These are phyloP conservation scores for Cephus spinipes DNA, from an alignment of 2,888 invertebrate genomes.

Conservation along the genomic window DNA sequence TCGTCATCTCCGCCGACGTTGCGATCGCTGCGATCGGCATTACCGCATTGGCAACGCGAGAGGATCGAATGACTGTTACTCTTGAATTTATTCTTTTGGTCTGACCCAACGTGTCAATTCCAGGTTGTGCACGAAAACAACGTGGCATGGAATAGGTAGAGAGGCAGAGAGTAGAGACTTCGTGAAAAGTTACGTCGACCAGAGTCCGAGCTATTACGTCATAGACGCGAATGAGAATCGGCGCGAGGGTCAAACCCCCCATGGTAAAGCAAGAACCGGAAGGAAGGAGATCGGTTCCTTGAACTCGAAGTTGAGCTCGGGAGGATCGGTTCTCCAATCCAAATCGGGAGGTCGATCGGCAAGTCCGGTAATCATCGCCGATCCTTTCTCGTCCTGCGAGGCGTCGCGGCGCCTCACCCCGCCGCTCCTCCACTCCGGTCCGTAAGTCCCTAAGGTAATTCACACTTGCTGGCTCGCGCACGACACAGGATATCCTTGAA, in stretches of 20 bases:
- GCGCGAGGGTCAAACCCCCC: not conserved
- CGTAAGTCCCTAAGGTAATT: slow-evolving; percentile 50
- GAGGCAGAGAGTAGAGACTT: not conserved
- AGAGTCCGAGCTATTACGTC: not conserved
- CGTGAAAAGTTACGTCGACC: not conserved
- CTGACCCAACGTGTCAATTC: not conserved
- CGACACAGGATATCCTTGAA: slow-evolving; percentile 65
- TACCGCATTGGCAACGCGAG: not conserved
- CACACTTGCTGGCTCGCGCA: slow-evolving; percentile 51
- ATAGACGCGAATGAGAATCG: not conserved
- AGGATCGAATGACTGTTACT: not conserved
- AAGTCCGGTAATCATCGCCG: not conserved
- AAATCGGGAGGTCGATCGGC: not conserved
- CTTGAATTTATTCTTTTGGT: not conserved
- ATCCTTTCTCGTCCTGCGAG: not conserved
- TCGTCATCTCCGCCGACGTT: not conserved
- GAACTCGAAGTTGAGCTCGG: not conserved
- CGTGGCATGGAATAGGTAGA: not conserved
- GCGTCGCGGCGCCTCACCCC: not conserved
- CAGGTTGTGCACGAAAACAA: not conserved
- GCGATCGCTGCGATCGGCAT: not conserved
- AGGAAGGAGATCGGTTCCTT: not conserved
- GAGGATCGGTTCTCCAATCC: not conserved
- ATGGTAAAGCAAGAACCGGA: not conserved
- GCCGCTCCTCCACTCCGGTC: not conserved